These are phyloP conservation scores for Anthophora plumipes DNA, from an alignment of 2,888 invertebrate species.

Conservation along the genomic window DNA sequence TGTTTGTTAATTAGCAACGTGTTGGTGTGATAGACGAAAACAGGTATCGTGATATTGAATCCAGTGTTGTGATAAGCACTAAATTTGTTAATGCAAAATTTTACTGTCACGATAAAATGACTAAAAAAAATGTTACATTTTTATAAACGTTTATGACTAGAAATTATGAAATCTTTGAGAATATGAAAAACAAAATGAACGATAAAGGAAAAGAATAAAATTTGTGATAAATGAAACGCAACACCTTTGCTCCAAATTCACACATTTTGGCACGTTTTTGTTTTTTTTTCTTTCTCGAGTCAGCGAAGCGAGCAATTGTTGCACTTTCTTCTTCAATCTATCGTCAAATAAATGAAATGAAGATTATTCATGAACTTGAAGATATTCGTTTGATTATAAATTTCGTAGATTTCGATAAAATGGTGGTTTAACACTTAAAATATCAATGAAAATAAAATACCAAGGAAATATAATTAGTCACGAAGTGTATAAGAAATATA, in stretches of 20 bases:
- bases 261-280: conserved; percentile 66
- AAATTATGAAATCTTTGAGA: background rate
- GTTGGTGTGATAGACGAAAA: conserved; percentile 16
- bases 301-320: conserved; percentile 30
- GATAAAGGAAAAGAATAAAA: background rate
- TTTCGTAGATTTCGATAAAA: background rate
- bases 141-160: background rate
- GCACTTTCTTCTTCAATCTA: conserved; percentile 24
- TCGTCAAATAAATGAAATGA: background rate
- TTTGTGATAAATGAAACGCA: background rate
- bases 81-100: conserved; percentile 15
- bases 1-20: conserved; percentile 27
- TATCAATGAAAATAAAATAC: no score
- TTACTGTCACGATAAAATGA: conserved; percentile 32
- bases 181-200: background rate
- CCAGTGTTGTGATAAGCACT: conserved; percentile 18
- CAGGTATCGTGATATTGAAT: background rate
- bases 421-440: no score
- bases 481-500: no score
- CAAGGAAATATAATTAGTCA: no score
- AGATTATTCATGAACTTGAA: background rate
- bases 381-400: background rate
- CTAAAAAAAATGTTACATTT: background rate
- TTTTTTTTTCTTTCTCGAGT: no score
- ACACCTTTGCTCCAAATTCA: conserved; percentile 2